Evolutionary conservation across 2,888 invertebrate genomes (phyloP).

Genomic region (Pheosia tremula): DNA sequence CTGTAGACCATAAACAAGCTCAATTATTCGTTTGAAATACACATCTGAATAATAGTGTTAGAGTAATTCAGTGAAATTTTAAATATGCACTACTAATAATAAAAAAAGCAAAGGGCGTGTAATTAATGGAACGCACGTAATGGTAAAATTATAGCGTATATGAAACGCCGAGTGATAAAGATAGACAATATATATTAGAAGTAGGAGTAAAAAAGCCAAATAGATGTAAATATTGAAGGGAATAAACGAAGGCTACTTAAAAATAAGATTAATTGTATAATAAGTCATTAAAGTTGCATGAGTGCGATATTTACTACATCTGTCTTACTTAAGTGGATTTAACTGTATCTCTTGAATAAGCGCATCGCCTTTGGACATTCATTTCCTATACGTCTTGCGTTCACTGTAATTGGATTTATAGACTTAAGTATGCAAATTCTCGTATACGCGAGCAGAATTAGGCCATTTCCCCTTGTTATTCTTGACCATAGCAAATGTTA

Average conservation of each 20-base stretch:
- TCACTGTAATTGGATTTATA: slow-evolving; percentile 63
- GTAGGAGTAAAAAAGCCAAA: too few species aligned
- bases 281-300: slow-evolving; percentile 52
- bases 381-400: slow-evolving; percentile 48
- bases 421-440: slow-evolving; percentile 47
- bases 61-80: too few species aligned
- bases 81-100: too few species aligned
- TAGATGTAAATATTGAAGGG: too few species aligned
- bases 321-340: slow-evolving; percentile 40
- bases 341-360: slow-evolving; percentile 37
- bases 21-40: slow-evolving; percentile 31
- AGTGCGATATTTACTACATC: slow-evolving; percentile 45
- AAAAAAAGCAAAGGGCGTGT: too few species aligned
- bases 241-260: too few species aligned
- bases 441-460: slow-evolving; percentile 41
- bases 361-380: slow-evolving; percentile 32
- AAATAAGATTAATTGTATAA: too few species aligned
- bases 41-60: slow-evolving; percentile 43
- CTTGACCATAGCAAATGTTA: slow-evolving; percentile 25
- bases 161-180: too few species aligned
- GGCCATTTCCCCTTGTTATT: slow-evolving; percentile 44
- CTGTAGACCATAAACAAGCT: slow-evolving; percentile 41
- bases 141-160: too few species aligned
- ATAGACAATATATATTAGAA: too few species aligned
- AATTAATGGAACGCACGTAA: too few species aligned